Percentiles rank a stretch among this genome's conserved stretches.
phyloP scores from a whole-genome alignment of 2,113 vertebrate species.

The Hypocryptadius cinnamomeus region DNA sequence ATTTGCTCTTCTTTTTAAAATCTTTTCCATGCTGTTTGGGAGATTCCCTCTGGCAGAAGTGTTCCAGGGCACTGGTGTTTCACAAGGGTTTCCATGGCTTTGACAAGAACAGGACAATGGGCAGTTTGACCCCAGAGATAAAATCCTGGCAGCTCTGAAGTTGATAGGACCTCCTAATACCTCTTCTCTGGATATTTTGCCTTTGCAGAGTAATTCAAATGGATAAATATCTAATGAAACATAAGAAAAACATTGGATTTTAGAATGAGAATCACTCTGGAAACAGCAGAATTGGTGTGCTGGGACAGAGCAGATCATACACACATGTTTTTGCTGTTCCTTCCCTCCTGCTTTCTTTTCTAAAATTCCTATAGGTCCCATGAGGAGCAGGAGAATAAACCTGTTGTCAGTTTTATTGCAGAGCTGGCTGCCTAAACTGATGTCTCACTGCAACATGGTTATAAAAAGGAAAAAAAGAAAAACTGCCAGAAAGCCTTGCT shows the following conservation, averaged over 20 bases:
- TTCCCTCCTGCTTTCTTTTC: slow-evolving; percentile 51
- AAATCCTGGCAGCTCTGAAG: not conserved
- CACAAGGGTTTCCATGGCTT: not conserved
- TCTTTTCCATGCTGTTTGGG: not conserved
- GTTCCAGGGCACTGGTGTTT: not conserved
- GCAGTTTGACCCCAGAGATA: not conserved
- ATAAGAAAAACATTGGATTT: not conserved
- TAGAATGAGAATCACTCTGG: not conserved
- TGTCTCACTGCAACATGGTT: slow-evolving; percentile 54
- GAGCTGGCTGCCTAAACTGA: slow-evolving; percentile 58
- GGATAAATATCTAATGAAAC: not conserved
- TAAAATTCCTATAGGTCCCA: slow-evolving; percentile 54
- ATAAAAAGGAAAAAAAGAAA: slow-evolving; percentile 54
- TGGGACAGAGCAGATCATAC: slow-evolving; percentile 7
- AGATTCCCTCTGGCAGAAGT: not conserved
- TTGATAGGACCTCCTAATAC: not conserved
- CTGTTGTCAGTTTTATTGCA: slow-evolving; percentile 60
- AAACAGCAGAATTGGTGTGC: not conserved
- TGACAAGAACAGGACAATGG: not conserved
- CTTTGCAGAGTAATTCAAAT: not conserved
- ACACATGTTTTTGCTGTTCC: slow-evolving; percentile 5
- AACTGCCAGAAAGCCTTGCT: slow-evolving; percentile 49
- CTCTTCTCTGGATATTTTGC: not conserved
- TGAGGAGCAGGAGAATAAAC: slow-evolving; percentile 52
- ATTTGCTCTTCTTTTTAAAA: not conserved